Percentiles rank a stretch among this genome's conserved stretches.
Conservation (phyloP, 2,888 invertebrate genomes). For the Entomobrya multifasciata region DNA sequence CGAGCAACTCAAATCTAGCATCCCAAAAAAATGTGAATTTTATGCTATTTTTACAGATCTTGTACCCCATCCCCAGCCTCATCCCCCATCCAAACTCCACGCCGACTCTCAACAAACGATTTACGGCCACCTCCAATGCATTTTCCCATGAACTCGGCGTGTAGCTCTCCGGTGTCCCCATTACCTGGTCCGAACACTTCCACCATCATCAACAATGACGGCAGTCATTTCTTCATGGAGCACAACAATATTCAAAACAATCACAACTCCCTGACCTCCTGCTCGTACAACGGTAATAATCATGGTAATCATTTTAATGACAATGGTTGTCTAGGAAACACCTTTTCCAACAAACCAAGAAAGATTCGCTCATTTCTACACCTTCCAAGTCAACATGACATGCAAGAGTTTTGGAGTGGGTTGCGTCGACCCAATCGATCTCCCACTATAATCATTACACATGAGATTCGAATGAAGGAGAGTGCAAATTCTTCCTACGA, state of each 20-base stretch:
- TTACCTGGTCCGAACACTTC: conserved; percentile 64
- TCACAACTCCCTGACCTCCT: neutral
- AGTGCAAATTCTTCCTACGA: conserved; percentile 72
- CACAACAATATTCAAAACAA: conserved; percentile 45
- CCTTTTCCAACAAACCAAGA: conserved; percentile 48
- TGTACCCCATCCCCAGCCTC: conserved; percentile 79
- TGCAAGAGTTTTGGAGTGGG: conserved; percentile 79
- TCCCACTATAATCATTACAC: conserved; percentile 80
- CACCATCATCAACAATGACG: conserved; percentile 38
- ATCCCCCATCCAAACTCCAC: conserved; percentile 76
- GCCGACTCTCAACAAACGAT: conserved; percentile 78
- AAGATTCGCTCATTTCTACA: conserved; percentile 79
- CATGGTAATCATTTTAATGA: conserved; percentile 9
- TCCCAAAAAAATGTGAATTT: neutral
- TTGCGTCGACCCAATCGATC: conserved; percentile 78
- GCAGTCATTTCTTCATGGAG: conserved; percentile 29
- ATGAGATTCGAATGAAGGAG: conserved; percentile 78
- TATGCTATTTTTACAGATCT: conserved; percentile 72
- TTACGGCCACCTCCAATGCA: conserved; percentile 78
- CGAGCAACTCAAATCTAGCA: neutral
- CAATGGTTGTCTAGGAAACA: conserved; percentile 31
- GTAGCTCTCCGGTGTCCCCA: conserved; percentile 63
- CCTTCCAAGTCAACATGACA: conserved; percentile 78
- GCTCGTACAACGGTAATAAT: conserved; percentile 18
- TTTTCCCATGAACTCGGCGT: conserved; percentile 70